Evolutionary conservation across 2,797 vertebrate species (phyloP), one percentile per base, ranked within the genome.

Genomic region (Harpagifer antarcticus): DNA sequence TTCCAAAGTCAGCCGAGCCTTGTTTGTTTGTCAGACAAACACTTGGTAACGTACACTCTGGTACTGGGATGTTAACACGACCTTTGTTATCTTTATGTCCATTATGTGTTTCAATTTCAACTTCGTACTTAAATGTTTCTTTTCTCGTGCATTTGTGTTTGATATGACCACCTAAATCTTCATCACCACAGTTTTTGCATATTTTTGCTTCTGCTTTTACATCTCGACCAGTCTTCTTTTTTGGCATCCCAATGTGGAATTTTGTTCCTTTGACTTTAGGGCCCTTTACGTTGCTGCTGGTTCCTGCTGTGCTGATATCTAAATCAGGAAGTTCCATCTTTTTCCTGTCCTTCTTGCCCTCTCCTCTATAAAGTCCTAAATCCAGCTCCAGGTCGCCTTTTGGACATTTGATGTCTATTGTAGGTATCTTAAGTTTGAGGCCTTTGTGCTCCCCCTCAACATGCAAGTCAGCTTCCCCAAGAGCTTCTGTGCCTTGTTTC

Each of bases 241-340:
- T 95, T 57, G 91, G 91, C 80, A 91, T 90, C 72, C 93, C 93
- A 23, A 94, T 92, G 76, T 93, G 93, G 52, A 95, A 93, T 68
- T 94, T 94, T 19, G 90, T 86, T 73, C 92, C 92, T 91, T 94
- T 96, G 7, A 92, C 63, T 86, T 93, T 93, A 33, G 87, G 64
- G 23, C 90, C 93, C 55, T 93, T 94, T 42, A 57, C 81, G 86
- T 93, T 93, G 11, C 66, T 59, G 31, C 72, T 74, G 8, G 56
- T 47, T 74, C 64, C 70, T 64, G 72, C 20, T 1, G 43, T 16
- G 4, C 71, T 84, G 0, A 92, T 83, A 60, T 94, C 70, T 2
- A 90, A 69, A 15, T 92, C 91, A 66, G 87, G 88, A 50, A 91
- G 56, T 59, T 92, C 92, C 62, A 86, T 73, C n/a, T 90, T 92